Evolutionary conservation across 2,113 vertebrate species (phyloP).

Genomic region (Balaenoptera acutorostrata): DNA sequence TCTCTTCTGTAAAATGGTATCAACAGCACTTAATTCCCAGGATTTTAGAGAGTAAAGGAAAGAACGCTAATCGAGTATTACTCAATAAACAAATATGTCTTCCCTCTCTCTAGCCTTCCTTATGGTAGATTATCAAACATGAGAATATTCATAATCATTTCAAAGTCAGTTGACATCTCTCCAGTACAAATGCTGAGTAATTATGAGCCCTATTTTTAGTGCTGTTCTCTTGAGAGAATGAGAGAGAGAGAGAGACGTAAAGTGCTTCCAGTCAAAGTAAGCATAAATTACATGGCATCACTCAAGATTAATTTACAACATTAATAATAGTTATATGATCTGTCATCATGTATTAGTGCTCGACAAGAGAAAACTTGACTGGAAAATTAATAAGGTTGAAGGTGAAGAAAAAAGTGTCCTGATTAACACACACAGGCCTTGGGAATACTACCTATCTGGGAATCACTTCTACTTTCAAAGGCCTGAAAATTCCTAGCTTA

Average conservation of each 20-base stretch:
- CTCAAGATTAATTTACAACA: conserved; percentile 57
- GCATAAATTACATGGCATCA: conserved; percentile 57
- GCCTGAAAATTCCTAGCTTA: not conserved
- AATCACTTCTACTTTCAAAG: not conserved
- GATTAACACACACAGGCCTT: not conserved
- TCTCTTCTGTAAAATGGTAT: not conserved
- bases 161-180: not conserved
- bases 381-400: conserved; percentile 50
- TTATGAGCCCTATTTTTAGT: not conserved
- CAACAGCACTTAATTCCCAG: not conserved
- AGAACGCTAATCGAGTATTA: not conserved
- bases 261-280: conserved; percentile 40
- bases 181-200: not conserved
- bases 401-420: not conserved
- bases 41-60: not conserved
- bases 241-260: not conserved
- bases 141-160: not conserved
- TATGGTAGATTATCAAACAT: not conserved
- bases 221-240: not conserved
- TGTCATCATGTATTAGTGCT: conserved; percentile 54
- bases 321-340: conserved; percentile 23
- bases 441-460: not conserved
- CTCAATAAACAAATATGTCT: not conserved
- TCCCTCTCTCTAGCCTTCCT: not conserved
- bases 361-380: conserved; percentile 13